Evolutionary conservation across 1,140 invertebrate genomes (phyloP).

Genomic region (Conus ventricosus): DNA sequence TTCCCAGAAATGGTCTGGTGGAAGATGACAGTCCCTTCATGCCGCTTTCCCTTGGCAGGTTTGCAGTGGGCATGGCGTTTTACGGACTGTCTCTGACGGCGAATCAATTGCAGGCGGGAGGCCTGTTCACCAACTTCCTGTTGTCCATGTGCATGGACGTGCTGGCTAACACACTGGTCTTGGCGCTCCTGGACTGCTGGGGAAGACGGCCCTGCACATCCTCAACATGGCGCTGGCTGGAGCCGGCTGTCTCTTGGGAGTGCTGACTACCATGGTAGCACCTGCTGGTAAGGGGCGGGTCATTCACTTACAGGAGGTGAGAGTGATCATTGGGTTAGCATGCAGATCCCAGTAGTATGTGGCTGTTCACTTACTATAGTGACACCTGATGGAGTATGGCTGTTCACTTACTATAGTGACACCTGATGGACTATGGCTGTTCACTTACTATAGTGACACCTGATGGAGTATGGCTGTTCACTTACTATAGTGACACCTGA

Average conservation of each 20-base stretch:
- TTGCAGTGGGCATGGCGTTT: constrained; percentile 72
- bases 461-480: too few relatives aligned
- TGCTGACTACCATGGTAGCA: constrained; percentile 52
- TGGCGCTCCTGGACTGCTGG: constrained; percentile 50
- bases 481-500: too few relatives aligned
- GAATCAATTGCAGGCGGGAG: constrained; percentile 52
- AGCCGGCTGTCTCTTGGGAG: constrained; percentile 48
- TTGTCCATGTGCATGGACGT: constrained; percentile 83
- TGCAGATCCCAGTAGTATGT: too few relatives aligned
- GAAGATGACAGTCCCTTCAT: too few relatives aligned
- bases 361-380: too few relatives aligned
- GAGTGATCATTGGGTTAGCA: too few relatives aligned
- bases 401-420: too few relatives aligned
- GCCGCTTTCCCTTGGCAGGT: neutral
- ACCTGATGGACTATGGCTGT: too few relatives aligned
- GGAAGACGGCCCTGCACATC: constrained; percentile 55
- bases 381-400: too few relatives aligned
- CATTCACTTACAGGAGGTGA: too few relatives aligned
- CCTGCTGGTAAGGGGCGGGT: constrained; percentile 45
- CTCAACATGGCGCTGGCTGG: constrained; percentile 51
- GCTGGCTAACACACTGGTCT: constrained; percentile 76
- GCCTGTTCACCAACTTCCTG: constrained; percentile 66
- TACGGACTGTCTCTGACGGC: constrained; percentile 80
- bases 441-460: too few relatives aligned
- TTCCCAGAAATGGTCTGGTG: too few relatives aligned